A percentile compares a stretch with the other conserved stretches of the same genome.
phyloP scores from a whole-genome alignment of 2,113 vertebrate genomes.

The Chrysemys picta region DNA sequence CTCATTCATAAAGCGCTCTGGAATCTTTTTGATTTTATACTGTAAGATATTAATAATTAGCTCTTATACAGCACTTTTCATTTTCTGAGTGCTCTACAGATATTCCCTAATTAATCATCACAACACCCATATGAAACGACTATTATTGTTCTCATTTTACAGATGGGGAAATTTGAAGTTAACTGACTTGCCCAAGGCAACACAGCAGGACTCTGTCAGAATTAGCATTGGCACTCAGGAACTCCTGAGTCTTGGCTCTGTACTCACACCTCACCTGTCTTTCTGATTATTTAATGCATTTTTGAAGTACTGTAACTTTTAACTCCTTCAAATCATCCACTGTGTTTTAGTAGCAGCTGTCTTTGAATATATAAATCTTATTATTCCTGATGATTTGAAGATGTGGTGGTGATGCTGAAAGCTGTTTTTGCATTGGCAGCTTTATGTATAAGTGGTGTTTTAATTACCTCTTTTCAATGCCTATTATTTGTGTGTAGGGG shows the following conservation, averaged over 20 bases:
- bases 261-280: neutral
- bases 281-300: neutral
- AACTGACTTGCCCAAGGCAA: neutral
- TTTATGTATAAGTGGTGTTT: neutral
- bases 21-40: neutral
- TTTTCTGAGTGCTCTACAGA: neutral
- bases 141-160: neutral
- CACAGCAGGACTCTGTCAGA: neutral
- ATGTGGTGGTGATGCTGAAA: neutral
- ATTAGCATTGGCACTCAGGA: neutral
- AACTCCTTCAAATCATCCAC: neutral
- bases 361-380: neutral
- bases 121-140: neutral
- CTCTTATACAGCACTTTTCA: neutral
- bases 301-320: neutral
- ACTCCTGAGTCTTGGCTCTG: neutral
- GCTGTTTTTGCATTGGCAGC: neutral
- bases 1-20: fast-evolving
- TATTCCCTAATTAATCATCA: conserved; percentile 7
- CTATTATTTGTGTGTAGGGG: neutral
- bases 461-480: neutral
- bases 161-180: neutral
- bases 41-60: neutral
- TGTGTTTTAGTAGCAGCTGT: neutral
- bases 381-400: neutral